Conservation (phyloP, 2,113 vertebrate species). For the Hemibagrus wyckioides region DNA sequence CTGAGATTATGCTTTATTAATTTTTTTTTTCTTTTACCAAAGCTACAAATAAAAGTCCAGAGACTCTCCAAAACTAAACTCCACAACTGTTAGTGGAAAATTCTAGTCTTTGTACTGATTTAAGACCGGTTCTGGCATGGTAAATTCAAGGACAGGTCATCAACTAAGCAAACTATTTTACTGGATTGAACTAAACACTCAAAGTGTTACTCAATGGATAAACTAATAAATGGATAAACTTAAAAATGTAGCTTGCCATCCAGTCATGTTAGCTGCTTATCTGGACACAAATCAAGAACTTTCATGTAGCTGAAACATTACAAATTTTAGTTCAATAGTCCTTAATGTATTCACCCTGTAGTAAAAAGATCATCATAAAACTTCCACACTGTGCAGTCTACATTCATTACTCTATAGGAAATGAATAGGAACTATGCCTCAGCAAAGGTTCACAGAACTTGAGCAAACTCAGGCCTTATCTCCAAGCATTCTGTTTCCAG, state of each 20-base stretch:
- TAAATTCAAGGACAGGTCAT: background rate
- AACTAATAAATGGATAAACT: background rate
- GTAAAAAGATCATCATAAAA: background rate
- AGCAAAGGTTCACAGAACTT: constrained; percentile 40
- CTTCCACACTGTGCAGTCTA: background rate
- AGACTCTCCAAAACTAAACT: background rate
- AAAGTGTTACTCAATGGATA: no score
- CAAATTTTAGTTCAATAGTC: background rate
- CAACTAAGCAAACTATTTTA: background rate
- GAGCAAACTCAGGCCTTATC: constrained; percentile 51
- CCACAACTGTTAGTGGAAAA: background rate
- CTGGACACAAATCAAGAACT: background rate
- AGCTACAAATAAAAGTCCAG: background rate
- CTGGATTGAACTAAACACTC: background rate
- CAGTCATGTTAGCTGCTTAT: background rate
- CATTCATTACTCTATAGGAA: constrained; percentile 16
- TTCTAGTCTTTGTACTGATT: background rate
- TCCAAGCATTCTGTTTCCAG: constrained; percentile 50
- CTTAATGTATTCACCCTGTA: background rate
- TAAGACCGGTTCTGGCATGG: background rate
- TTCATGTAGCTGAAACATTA: background rate
- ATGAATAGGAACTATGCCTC: constrained; percentile 49
- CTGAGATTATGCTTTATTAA: background rate
- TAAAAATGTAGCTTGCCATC: background rate
- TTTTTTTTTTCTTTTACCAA: background rate